A percentile compares a stretch with the other conserved stretches of the same genome.
These are phyloP conservation scores for Gnathonemus longibarbis DNA, from an alignment of 2,113 vertebrate genomes.

Conservation along the genomic window DNA sequence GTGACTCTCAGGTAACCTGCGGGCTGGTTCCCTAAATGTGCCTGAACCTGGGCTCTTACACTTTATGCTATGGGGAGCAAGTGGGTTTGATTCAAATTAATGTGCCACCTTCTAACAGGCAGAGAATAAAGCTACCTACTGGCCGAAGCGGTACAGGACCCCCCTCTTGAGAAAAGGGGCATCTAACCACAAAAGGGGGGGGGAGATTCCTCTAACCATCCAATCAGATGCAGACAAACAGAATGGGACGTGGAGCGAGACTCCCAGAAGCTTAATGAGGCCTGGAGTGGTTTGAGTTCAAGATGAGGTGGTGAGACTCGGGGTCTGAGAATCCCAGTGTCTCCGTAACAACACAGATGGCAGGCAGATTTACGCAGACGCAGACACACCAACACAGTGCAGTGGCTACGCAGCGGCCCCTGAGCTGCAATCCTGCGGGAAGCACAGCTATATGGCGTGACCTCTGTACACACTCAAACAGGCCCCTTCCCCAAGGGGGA, in stretches of 20 bases:
- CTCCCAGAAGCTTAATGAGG: neutral
- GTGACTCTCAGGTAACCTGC: neutral
- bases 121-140: neutral
- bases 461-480: neutral
- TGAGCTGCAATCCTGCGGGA: neutral
- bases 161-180: neutral
- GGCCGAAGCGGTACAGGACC: neutral
- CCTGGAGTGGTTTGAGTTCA: neutral
- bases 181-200: neutral
- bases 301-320: neutral
- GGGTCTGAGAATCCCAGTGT: neutral
- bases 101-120: neutral
- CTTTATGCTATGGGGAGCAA: neutral
- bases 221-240: neutral
- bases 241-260: neutral
- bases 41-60: neutral
- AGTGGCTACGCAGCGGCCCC: neutral
- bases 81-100: neutral
- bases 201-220: neutral
- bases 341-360: neutral
- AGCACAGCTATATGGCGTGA: neutral
- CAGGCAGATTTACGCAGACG: neutral
- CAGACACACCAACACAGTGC: neutral
- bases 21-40: neutral
- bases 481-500: neutral